These are phyloP conservation scores for Strongylocentrotus purpuratus DNA, from an alignment of 35 echinoderm and acorn worm genomes.

Conservation along the genomic window DNA sequence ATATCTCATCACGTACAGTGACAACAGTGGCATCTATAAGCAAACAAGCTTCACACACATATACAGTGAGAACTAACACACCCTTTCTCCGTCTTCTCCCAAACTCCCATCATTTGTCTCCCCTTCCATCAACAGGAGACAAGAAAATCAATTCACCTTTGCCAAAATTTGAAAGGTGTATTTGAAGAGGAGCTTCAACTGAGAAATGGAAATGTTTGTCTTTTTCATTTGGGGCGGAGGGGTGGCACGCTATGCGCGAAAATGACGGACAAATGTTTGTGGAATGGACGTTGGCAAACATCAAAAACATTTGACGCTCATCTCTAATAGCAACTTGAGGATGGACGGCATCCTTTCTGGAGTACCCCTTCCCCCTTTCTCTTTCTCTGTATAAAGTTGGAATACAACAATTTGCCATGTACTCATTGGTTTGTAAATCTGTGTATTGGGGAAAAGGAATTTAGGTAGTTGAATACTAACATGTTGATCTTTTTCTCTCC, in stretches of 20 bases:
- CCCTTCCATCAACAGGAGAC: not conserved
- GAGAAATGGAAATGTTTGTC: slow-evolving; percentile 31
- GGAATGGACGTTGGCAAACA: slow-evolving; percentile 26
- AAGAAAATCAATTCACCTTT: slow-evolving; percentile 27
- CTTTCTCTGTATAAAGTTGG: not conserved
- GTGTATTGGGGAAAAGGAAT: not conserved
- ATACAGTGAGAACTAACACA: not conserved
- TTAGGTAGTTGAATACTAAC: not conserved
- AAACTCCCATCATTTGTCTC: not conserved
- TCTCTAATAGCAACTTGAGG: slow-evolving; percentile 2
- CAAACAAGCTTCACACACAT: not conserved
- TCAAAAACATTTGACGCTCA: slow-evolving; percentile 29
- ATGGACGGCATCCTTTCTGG: not conserved
- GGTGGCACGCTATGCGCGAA: slow-evolving; percentile 23
- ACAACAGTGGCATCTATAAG: not conserved
- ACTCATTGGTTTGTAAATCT: not conserved
- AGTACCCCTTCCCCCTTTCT: not conserved
- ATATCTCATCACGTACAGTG: not conserved
- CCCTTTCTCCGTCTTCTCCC: not conserved
- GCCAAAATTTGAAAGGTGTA: slow-evolving; percentile 30
- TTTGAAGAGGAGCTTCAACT: slow-evolving; percentile 40
- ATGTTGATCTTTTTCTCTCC: slow-evolving; percentile 15
- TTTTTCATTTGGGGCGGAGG: slow-evolving; percentile 24
- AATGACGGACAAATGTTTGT: slow-evolving; percentile 49
- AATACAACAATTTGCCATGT: not conserved